A percentile compares a stretch with the other conserved stretches of the same genome.
These are phyloP conservation scores for Drosophila mimica DNA, from an alignment of 2,888 invertebrate genomes.

Conservation along the genomic window DNA sequence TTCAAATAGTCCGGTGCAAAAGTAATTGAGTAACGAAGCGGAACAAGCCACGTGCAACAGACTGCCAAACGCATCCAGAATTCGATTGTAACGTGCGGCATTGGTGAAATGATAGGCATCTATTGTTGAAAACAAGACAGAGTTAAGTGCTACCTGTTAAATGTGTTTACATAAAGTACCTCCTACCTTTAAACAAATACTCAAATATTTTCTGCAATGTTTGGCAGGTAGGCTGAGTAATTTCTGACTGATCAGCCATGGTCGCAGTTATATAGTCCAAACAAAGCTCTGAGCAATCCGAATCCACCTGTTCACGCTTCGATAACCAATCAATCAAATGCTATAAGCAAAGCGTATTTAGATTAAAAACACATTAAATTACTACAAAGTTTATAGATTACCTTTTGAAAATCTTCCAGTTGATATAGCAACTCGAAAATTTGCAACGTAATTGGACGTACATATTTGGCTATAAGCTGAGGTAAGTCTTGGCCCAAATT, in stretches of 20 bases:
- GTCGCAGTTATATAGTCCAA: slow-evolving; percentile 48
- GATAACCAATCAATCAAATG: slow-evolving; percentile 29
- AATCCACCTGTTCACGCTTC: background rate
- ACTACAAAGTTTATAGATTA: background rate
- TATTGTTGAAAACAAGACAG: slow-evolving; percentile 6
- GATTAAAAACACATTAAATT: background rate
- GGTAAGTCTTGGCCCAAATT: slow-evolving; percentile 24
- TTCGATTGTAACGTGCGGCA: slow-evolving; percentile 42
- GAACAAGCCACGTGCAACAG: slow-evolving; percentile 42
- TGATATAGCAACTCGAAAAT: slow-evolving; percentile 58
- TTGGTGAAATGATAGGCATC: slow-evolving; percentile 52
- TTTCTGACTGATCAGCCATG: slow-evolving; percentile 21
- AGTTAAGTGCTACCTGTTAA: background rate
- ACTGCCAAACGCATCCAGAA: slow-evolving; percentile 51
- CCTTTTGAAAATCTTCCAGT: slow-evolving; percentile 52
- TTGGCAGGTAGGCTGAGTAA: slow-evolving; percentile 27
- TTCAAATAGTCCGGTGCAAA: slow-evolving; percentile 43
- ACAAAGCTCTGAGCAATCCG: slow-evolving; percentile 37
- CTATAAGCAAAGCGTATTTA: slow-evolving; percentile 29
- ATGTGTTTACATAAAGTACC: background rate
- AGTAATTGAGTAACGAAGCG: slow-evolving; percentile 36
- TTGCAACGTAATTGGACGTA: slow-evolving; percentile 42
- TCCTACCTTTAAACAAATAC: slow-evolving; percentile 55
- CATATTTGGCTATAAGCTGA: slow-evolving; percentile 35
- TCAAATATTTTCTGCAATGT: slow-evolving; percentile 50